Evolutionary conservation across 1,140 invertebrate genomes (phyloP).

Genomic region (Ectropis grisescens): DNA sequence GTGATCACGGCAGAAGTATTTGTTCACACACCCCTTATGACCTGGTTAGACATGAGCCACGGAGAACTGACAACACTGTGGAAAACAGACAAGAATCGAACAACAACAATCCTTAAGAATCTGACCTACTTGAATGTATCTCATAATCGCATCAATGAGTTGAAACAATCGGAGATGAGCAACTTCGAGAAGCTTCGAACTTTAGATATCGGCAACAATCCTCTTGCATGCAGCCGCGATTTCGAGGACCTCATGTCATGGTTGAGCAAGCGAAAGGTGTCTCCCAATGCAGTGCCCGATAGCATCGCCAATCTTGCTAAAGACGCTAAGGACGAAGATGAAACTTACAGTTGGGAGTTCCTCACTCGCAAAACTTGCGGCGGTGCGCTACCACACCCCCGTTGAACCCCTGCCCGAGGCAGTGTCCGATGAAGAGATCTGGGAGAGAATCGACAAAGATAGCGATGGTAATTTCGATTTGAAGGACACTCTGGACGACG

Average conservation of each 20-base stretch:
- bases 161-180: conserved; percentile 70
- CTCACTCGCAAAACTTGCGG: conserved; percentile 56
- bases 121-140: conserved; percentile 72
- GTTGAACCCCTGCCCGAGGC: conserved; percentile 34
- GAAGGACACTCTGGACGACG: conserved; percentile 53
- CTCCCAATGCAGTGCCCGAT: conserved; percentile 46
- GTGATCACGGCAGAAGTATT: conserved; percentile 77
- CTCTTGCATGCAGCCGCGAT: conserved; percentile 73
- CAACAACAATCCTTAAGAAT: conserved; percentile 53
- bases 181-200: conserved; percentile 72
- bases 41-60: conserved; percentile 74
- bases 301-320: conserved; percentile 62
- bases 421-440: conserved; percentile 60
- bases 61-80: conserved; percentile 76
- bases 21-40: conserved; percentile 61
- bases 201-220: conserved; percentile 76
- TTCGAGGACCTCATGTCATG: conserved; percentile 73
- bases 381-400: conserved; percentile 29
- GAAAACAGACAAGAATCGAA: conserved; percentile 64
- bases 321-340: conserved; percentile 45
- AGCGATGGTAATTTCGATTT: conserved; percentile 44
- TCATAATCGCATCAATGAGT: conserved; percentile 70
- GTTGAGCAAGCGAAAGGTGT: conserved; percentile 66
- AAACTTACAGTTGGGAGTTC: conserved; percentile 51
- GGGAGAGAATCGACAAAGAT: conserved; percentile 70